Evolutionary conservation across 2,797 vertebrate species (phyloP), one percentile per base, ranked within the genome.

Genomic region (Pelodytes ibericus): DNA sequence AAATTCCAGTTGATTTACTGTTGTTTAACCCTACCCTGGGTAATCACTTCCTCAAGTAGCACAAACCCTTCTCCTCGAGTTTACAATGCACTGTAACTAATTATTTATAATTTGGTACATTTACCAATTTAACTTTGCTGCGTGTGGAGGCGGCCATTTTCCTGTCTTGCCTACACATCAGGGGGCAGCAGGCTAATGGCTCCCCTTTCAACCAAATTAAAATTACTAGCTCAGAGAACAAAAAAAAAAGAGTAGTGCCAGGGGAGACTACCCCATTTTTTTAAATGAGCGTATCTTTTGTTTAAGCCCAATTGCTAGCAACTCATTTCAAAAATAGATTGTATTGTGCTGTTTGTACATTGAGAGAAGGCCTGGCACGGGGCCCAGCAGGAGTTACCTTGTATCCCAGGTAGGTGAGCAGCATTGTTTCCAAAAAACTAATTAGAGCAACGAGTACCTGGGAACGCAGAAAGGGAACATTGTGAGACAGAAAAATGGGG

Each of bases 391-490:
- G 18, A 77, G 88, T 90, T 83, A 94, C 94, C 93, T 95, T 95
- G 85, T 95, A 95, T 86, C 93, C 94, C 80, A 94, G 92, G 82
- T 94, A 95, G 76, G 93, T 85, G 0, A 95, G 89, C 83, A 95
- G 84, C 94, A 95, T 95, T 29, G 93, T 94, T 83, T 95, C 94
- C 82, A 90, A 90, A 82, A 95, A 93, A 81, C 94, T 94, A 88
- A 95, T 94, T 86, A 94, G 91, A 82, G 91, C 93, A 84, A 95
- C 93, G 29, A 94, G 89, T 76, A 94, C 94, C 94, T 94, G 87
- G 22, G 7, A 49, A 20, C 3, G 16, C 22, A 27, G 10, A 18
- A 58, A 36, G 49, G 30, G 16, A 22, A 7, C 57, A 59, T 27
- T 36, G 29, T 29, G 18, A 61, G 26, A 61, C 18, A 31, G 33